Conservation (phyloP, 2,888 invertebrate genomes). For the Caenorhabditis wallacei region DNA sequence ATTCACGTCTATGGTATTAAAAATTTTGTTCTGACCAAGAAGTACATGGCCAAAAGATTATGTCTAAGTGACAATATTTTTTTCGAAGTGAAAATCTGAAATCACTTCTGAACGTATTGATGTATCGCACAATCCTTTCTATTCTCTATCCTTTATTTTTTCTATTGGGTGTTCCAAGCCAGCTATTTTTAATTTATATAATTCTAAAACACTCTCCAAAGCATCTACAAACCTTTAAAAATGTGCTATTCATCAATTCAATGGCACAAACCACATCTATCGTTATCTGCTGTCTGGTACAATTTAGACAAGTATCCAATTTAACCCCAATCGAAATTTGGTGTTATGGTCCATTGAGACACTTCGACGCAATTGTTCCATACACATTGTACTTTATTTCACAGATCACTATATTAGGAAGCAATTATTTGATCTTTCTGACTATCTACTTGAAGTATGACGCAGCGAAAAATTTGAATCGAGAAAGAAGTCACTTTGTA, state of each 20-base stretch:
- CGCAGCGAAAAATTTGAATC: background rate
- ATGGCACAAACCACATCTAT: background rate
- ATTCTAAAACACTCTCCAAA: conserved; percentile 29
- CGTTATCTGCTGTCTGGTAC: background rate
- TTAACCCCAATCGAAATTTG: conserved; percentile 31
- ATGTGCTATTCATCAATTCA: background rate
- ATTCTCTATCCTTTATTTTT: conserved; percentile 1
- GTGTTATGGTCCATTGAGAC: conserved; percentile 22
- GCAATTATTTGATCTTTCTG: conserved; percentile 3
- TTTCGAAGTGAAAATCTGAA: too few relatives aligned
- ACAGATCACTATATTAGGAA: background rate
- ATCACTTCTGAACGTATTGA: background rate
- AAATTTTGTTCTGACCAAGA: background rate
- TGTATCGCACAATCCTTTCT: conserved; percentile 14
- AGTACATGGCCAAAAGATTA: conserved; percentile 2
- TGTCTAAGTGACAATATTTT: too few relatives aligned
- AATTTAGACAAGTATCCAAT: conserved; percentile 32
- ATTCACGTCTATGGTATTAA: background rate
- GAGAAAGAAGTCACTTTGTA: background rate
- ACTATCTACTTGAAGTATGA: conserved; percentile 31
- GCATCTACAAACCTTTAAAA: conserved; percentile 6
- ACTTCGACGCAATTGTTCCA: background rate
- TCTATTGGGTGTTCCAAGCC: background rate
- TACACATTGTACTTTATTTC: conserved; percentile 14
- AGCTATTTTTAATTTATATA: conserved; percentile 6